Evolutionary conservation across 2,888 invertebrate genomes (phyloP).

Genomic region (Caenorhabditis sp.): DNA sequence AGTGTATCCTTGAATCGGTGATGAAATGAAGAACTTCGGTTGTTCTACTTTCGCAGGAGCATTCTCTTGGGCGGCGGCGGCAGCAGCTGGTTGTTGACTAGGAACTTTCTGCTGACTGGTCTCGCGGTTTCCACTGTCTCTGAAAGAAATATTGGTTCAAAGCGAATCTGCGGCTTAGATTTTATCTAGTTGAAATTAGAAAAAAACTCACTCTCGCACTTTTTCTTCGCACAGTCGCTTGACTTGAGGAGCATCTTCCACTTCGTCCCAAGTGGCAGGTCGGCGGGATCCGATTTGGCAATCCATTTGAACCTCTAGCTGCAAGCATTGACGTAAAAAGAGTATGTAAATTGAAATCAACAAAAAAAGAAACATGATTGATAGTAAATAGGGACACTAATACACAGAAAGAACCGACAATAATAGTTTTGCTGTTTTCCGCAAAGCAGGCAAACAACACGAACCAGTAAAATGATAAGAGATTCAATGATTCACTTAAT

Average conservation of each 20-base stretch:
- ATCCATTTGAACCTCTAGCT: slow-evolving; percentile 12
- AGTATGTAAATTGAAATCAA: not conserved
- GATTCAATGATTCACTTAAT: not conserved
- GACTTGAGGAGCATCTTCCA: slow-evolving; percentile 57
- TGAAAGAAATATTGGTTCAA: no score
- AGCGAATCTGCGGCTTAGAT: no score
- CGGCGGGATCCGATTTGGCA: slow-evolving; percentile 54
- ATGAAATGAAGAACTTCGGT: slow-evolving; percentile 63
- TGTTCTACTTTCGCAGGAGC: not conserved
- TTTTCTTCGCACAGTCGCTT: slow-evolving; percentile 50
- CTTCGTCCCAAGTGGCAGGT: slow-evolving; percentile 53
- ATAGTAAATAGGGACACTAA: not conserved
- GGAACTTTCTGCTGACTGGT: not conserved
- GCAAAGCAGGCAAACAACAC: slow-evolving; percentile 48
- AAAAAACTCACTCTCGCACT: slow-evolving; percentile 30
- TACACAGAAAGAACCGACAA: not conserved
- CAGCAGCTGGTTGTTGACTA: not conserved
- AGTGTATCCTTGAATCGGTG: slow-evolving; percentile 59
- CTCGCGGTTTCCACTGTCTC: not conserved
- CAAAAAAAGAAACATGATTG: not conserved
- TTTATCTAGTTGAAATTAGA: no score
- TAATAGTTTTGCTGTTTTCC: slow-evolving; percentile 25
- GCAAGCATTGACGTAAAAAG: not conserved
- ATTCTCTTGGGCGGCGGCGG: not conserved
- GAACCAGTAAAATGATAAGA: slow-evolving; percentile 35